phyloP scores from a whole-genome alignment of 1,140 invertebrate genomes.

The Kradibia gibbosae region DNA sequence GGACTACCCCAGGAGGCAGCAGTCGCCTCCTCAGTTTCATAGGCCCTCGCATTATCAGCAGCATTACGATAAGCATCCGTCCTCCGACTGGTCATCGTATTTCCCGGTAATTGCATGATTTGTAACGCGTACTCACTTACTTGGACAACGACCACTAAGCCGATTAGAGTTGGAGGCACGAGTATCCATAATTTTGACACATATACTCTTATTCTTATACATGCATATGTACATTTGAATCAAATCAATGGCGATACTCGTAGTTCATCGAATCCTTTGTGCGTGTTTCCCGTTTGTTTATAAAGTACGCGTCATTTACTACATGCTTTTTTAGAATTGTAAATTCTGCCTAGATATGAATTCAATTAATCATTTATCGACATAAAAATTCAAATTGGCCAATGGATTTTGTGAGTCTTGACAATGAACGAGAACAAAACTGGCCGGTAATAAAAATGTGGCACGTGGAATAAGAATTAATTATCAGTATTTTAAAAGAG shows the following conservation, averaged over 20 bases:
- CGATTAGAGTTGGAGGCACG: background rate
- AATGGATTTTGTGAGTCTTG: background rate
- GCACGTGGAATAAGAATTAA: constrained; percentile 1
- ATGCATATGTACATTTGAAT: too few species aligned
- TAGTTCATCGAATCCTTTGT: background rate
- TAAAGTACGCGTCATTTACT: background rate
- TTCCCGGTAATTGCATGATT: constrained; percentile 51
- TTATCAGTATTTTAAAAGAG: background rate
- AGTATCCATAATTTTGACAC: too few species aligned
- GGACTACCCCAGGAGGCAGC: constrained; percentile 63
- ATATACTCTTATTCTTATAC: too few species aligned
- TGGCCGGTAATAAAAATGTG: too few species aligned
- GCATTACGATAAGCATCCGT: constrained; percentile 52
- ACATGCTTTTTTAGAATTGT: background rate
- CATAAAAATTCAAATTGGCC: background rate
- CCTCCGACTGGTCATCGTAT: constrained; percentile 54
- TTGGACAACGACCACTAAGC: background rate
- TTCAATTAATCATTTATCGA: background rate
- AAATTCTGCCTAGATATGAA: background rate
- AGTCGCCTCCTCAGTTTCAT: constrained; percentile 67
- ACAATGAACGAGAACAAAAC: background rate
- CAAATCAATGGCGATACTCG: too few species aligned
- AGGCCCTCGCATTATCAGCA: constrained; percentile 59
- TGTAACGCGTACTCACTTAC: background rate
- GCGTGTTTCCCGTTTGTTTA: background rate